phyloP scores from a whole-genome alignment of 1,140 invertebrate species.

The Pseudobourletiella spinata region DNA sequence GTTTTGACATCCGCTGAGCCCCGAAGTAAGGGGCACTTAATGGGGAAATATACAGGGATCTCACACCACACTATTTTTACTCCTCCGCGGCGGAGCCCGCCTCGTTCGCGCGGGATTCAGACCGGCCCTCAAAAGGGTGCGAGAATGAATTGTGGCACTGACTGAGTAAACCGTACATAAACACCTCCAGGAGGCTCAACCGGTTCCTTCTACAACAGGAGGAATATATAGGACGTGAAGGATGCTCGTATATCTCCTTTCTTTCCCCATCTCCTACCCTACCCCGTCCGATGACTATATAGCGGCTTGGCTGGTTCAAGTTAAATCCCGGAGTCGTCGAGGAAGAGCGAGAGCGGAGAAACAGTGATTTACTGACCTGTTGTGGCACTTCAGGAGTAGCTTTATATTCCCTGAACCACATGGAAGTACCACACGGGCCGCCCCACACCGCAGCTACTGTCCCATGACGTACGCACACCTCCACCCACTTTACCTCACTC shows the following conservation, averaged over 20 bases:
- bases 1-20: conserved; percentile 19
- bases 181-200: not conserved
- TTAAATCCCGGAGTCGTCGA: conserved; percentile 13
- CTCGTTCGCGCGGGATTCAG: too few species aligned
- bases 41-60: conserved; percentile 24
- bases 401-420: too few species aligned
- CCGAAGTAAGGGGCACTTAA: conserved; percentile 15
- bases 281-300: too few species aligned
- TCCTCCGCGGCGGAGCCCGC: too few species aligned
- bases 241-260: not conserved
- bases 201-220: not conserved
- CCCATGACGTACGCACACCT: too few species aligned
- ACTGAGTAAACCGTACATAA: not conserved
- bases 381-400: conserved; percentile 20
- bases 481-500: too few species aligned
- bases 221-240: not conserved
- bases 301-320: not conserved
- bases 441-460: too few species aligned
- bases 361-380: conserved; percentile 33
- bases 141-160: conserved; percentile 9
- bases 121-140: too few species aligned
- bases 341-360: conserved; percentile 19
- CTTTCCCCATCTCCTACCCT: not conserved
- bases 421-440: too few species aligned
- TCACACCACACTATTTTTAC: conserved; percentile 25